Conservation (phyloP, 1,140 invertebrate genomes). For the Microplitis mediator region DNA sequence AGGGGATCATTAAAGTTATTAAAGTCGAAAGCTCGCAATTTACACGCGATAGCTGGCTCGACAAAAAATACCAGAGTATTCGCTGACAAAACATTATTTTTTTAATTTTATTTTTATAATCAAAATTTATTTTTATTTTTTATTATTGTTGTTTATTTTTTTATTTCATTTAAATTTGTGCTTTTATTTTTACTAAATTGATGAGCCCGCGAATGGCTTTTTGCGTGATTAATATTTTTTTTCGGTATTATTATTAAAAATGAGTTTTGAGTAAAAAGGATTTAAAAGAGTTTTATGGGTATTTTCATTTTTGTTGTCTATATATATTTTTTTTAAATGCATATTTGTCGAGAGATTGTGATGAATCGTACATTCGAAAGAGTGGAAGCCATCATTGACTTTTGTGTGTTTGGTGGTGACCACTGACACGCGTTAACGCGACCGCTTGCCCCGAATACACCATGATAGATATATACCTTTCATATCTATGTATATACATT, state of each 20-base stretch:
- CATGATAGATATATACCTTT: background rate
- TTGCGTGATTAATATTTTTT: no score
- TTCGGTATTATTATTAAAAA: no score
- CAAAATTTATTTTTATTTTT: background rate
- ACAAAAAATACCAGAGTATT: constrained; percentile 13
- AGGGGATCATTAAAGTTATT: constrained; percentile 35
- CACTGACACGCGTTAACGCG: constrained; percentile 24
- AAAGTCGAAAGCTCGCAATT: constrained; percentile 32
- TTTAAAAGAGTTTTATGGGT: no score
- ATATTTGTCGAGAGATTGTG: no score
- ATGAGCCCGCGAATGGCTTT: no score
- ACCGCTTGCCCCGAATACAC: constrained; percentile 19
- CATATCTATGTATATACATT: constrained; percentile 1
- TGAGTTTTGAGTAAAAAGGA: no score
- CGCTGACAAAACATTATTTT: background rate
- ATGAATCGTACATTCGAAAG: no score
- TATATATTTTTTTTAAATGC: no score
- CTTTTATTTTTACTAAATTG: no score
- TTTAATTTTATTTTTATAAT: constrained; percentile 1
- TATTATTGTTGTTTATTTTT: no score
- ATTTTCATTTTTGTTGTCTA: no score
- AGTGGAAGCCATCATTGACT: no score
- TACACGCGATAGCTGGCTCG: constrained; percentile 20
- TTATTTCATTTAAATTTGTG: background rate
- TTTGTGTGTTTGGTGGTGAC: background rate